Evolutionary conservation across 2,888 invertebrate species (phyloP).

Genomic region (Parnassius glacialis): DNA sequence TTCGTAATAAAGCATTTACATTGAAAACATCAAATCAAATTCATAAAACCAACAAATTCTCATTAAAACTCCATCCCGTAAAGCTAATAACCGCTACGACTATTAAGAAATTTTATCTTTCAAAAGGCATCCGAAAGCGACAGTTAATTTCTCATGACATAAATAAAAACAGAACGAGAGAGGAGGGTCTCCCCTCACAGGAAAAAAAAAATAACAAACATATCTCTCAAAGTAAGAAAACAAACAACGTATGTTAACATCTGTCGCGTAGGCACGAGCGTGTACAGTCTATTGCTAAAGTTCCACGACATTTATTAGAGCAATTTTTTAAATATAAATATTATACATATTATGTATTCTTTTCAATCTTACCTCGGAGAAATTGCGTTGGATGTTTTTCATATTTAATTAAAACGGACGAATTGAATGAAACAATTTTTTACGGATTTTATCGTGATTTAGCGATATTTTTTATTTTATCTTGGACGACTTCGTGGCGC

Average conservation of each 20-base stretch:
- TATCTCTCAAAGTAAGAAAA: slow-evolving; percentile 77
- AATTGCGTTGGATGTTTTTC: too few species aligned
- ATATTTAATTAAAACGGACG: too few species aligned
- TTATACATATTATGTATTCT: not conserved
- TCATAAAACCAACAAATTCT: slow-evolving; percentile 34
- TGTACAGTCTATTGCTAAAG: slow-evolving; percentile 50
- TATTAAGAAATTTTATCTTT: slow-evolving; percentile 66
- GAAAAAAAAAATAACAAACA: slow-evolving; percentile 72
- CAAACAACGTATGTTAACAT: slow-evolving; percentile 80
- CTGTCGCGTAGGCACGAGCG: slow-evolving; percentile 67
- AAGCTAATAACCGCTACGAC: slow-evolving; percentile 46
- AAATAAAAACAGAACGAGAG: slow-evolving; percentile 68
- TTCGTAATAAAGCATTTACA: slow-evolving; percentile 14
- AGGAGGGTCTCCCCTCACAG: slow-evolving; percentile 50
- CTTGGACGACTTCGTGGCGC: too few species aligned
- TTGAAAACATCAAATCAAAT: slow-evolving; percentile 31
- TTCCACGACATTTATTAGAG: slow-evolving; percentile 26
- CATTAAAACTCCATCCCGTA: slow-evolving; percentile 36
- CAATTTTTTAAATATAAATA: slow-evolving; percentile 4
- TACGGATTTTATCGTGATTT: too few species aligned
- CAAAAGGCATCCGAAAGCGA: slow-evolving; percentile 51
- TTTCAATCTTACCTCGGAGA: too few species aligned
- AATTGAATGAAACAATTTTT: too few species aligned
- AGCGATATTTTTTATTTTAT: too few species aligned
- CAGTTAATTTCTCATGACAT: slow-evolving; percentile 76